A percentile compares a stretch with the other conserved stretches of the same genome.
Conservation (phyloP, 2,113 vertebrate genomes). For the Cinclus cinclus region DNA sequence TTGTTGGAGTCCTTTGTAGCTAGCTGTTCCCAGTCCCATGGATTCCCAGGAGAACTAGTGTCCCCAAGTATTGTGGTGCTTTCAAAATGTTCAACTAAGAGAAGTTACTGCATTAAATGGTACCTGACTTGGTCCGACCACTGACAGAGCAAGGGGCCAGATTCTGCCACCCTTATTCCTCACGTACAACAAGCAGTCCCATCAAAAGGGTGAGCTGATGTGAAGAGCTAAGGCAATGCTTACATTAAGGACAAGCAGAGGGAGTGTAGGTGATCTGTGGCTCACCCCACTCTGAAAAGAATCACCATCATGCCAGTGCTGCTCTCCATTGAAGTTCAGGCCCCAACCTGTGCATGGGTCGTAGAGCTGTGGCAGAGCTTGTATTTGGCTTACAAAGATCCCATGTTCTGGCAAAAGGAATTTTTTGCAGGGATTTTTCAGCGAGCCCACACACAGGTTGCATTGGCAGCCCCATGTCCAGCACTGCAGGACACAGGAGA, state of each 20-base stretch:
- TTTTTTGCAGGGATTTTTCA: neutral
- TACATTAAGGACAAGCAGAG: neutral
- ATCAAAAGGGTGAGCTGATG: neutral
- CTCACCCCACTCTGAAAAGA: neutral
- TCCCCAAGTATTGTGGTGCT: neutral
- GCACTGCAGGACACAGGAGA: neutral
- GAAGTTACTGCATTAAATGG: neutral
- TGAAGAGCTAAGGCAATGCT: neutral
- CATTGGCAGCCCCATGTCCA: neutral
- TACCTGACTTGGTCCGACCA: neutral
- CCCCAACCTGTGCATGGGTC: accelerated
- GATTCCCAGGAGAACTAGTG: neutral
- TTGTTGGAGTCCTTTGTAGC: neutral
- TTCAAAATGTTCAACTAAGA: neutral
- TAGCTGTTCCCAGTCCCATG: neutral
- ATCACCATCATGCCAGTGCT: neutral
- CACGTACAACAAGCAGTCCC: accelerated
- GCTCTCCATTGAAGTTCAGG: neutral
- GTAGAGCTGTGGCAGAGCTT: neutral
- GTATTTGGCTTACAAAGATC: neutral
- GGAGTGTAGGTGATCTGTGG: neutral
- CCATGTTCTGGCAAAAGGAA: neutral
- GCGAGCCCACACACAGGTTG: neutral
- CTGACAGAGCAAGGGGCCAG: neutral
- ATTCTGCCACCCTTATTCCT: neutral